phyloP scores from a whole-genome alignment of 2,888 invertebrate species.

The Tenthredo scrophulariae region DNA sequence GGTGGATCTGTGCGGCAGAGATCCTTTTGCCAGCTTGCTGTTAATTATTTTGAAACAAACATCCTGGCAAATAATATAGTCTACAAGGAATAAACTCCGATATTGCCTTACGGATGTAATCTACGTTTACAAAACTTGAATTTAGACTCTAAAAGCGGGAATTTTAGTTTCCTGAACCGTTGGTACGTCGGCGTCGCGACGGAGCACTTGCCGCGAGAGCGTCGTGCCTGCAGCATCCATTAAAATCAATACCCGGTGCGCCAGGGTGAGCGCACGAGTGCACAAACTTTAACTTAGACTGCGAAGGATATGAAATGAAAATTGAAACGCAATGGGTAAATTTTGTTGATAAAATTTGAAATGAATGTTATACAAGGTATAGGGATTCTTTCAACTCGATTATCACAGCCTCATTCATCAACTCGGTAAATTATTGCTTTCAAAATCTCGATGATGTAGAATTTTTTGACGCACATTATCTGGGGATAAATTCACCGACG shows the following conservation, averaged over 20 bases:
- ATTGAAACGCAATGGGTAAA: neutral
- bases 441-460: neutral
- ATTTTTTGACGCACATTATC: neutral
- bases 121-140: neutral
- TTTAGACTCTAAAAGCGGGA: neutral
- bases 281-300: neutral
- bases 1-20: neutral
- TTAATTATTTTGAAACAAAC: neutral
- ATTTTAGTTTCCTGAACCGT: conserved; percentile 16
- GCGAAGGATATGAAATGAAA: neutral
- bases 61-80: neutral
- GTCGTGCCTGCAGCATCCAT: conserved; percentile 66
- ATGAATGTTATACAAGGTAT: neutral
- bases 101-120: neutral
- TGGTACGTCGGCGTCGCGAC: conserved; percentile 13
- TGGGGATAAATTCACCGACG: neutral
- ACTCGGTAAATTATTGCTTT: neutral
- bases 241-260: conserved; percentile 69
- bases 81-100: neutral
- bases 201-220: conserved; percentile 48
- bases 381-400: neutral
- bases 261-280: conserved; percentile 64
- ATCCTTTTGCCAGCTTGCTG: neutral
- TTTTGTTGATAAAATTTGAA: neutral
- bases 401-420: neutral